Base-by-base conservation (phyloP, 2,797 vertebrate species). In the Agapornis canus region DNA sequence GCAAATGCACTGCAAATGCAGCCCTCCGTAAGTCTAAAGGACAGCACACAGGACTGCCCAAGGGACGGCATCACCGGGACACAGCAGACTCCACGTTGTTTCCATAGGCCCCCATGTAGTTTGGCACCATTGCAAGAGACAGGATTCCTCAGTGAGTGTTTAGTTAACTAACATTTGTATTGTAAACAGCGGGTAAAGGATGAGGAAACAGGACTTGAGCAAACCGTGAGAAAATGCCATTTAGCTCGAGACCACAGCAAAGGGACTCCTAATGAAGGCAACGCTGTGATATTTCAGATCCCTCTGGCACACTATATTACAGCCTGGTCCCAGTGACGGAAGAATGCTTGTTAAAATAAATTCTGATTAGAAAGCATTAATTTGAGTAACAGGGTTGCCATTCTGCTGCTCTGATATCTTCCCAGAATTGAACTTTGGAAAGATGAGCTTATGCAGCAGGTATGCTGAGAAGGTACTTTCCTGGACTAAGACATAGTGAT, bases 221-320 rank as follows among this genome's bases (percentile, higher is more conserved):
- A 92, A 94, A 94, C 68, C 42, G 48, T 97, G 97, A 97, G 95
- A 97, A 97, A 97, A 95, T 86, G 91, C 69, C 57, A 64, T 94
- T 90, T 70, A 87, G 49, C 73, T 82, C 71, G 71, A 94, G 91
- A 94, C 77, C 94, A 90, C 91, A 96, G 95, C 78, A 97, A 86
- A 95, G 51, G 35, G 78, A 92, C 61, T 86, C 76, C 82, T 81
- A 48, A 92, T 90, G 73, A 86, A 91, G 95, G 71, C 81, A 89
- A 52, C 22, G 4, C 49, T 66, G 54, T 48, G 85, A 92, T 94
- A 92, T 89, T 96, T 90, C 56, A 90, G 89, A 95, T 95, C 89
- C 82, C 59, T 64, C 75, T 80, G 83, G 68, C 85, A 90, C 72
- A 18, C 63, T 54, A 2, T 42, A 86, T 90, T 82, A 72, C 32